phyloP scores from a whole-genome alignment of 2,888 invertebrate species.

The Lordiphosa andalusiaca region DNA sequence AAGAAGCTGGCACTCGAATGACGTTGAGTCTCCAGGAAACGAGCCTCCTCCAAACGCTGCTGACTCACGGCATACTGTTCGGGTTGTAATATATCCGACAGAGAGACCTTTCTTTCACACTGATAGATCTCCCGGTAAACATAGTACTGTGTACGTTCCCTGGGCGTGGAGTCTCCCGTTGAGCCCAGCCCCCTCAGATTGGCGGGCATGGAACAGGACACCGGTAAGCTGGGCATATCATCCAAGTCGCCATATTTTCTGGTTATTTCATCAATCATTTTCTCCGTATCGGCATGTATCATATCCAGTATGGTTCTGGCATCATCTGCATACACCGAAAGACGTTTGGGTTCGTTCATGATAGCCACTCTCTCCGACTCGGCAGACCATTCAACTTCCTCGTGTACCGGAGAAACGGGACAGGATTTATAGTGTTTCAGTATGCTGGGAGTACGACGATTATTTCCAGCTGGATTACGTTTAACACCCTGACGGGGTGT shows the following conservation, averaged over 20 bases:
- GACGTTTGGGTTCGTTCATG: slow-evolving; percentile 77
- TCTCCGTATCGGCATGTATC: slow-evolving; percentile 84
- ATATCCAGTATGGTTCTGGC: slow-evolving; percentile 83
- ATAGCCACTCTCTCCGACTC: slow-evolving; percentile 70
- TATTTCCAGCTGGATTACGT: slow-evolving; percentile 75
- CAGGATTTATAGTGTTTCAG: slow-evolving; percentile 88
- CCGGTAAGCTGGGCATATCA: slow-evolving; percentile 61
- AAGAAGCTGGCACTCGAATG: slow-evolving; percentile 91
- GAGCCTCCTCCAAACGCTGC: slow-evolving; percentile 74
- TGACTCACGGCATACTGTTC: slow-evolving; percentile 79
- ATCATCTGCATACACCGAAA: slow-evolving; percentile 80
- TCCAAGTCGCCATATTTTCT: slow-evolving; percentile 84
- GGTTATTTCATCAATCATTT: slow-evolving; percentile 85
- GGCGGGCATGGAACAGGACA: slow-evolving; percentile 76
- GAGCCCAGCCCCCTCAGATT: slow-evolving; percentile 60
- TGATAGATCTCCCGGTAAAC: slow-evolving; percentile 83
- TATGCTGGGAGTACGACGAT: slow-evolving; percentile 81
- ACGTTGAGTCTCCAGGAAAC: slow-evolving; percentile 83
- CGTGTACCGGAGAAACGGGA: slow-evolving; percentile 90
- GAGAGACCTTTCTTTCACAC: slow-evolving; percentile 82
- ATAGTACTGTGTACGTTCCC: slow-evolving; percentile 87
- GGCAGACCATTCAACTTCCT: slow-evolving; percentile 85
- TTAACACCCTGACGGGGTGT: slow-evolving; percentile 52
- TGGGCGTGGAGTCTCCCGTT: slow-evolving; percentile 81
- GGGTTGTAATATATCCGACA: slow-evolving; percentile 82